These are phyloP conservation scores for Mesorhabditis sp. DNA, from an alignment of 2,888 invertebrate genomes.

Conservation along the genomic window DNA sequence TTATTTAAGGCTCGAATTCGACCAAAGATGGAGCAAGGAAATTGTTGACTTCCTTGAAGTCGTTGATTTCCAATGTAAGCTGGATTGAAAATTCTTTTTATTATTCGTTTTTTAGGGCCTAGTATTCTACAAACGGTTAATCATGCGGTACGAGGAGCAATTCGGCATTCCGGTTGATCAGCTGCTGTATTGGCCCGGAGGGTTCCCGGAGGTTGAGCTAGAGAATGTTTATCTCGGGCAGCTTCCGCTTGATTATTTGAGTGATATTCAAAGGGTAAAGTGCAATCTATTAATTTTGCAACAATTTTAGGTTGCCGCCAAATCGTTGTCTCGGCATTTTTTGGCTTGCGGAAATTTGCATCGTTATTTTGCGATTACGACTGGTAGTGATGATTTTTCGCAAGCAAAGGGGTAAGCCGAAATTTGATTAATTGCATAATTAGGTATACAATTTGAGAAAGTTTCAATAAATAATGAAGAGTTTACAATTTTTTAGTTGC, in stretches of 20 bases:
- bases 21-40: neutral
- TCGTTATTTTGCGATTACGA: neutral
- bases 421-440: too few relatives aligned
- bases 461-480: neutral
- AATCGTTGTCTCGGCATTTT: slow-evolving; percentile 1
- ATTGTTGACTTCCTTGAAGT: neutral
- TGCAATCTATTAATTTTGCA: neutral
- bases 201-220: neutral
- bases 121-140: neutral
- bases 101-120: neutral
- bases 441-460: too few relatives aligned
- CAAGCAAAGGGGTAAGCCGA: neutral
- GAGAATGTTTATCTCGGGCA: neutral
- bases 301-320: neutral
- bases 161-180: neutral
- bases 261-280: neutral
- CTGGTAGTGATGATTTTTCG: neutral
- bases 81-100: neutral
- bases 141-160: neutral
- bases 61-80: neutral
- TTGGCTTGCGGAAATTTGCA: neutral
- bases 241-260: neutral
- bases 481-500: neutral
- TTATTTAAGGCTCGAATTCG: neutral
- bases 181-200: neutral